Evolutionary conservation across 2,888 invertebrate genomes (phyloP), one percentile per base, ranked within the genome.

Genomic region (Dynastes maya): DNA sequence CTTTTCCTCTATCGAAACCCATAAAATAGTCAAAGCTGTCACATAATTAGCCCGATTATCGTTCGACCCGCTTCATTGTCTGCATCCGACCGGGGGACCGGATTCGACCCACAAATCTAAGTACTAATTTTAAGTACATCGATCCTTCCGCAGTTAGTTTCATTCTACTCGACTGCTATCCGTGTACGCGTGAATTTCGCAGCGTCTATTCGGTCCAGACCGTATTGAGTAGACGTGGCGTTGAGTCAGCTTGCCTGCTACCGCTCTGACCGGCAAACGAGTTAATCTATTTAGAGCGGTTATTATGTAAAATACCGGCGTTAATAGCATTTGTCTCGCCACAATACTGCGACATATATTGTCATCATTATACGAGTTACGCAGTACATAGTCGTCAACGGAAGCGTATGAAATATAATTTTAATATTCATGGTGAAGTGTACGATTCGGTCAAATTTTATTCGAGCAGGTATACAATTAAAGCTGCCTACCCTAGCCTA

Each of bases 221-320:
- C 51, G 22, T 29, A 22, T 27, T 29, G 49, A 51, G 51, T 11
- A 70, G 51, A 70, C 49, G 51, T 70, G 68, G 53, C 68, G 68
- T 51, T 29, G 53, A 70, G 68, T 32, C 11, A 70, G 5, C 51
- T 29, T 22, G 40, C 22, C 22, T 6, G 64, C 40, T 64, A 40
- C 40, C 49, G 9, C 45, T 16, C 37, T 5, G 8, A 37, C 58
- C 71, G 55, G 32, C 55, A 70, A 58, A 71, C 37, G 71, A 71
- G 71, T 71, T 77, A 77, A 77, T 71, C 58, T 71, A 53, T 77
- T 77, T 71, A 71, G 45, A 37, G 70, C 53, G 27, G 70, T 63
- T 77, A 71, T 71, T 77, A 77, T 71, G 71, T 49, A 77, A 71
- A 77, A 53, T 70, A 29, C 58, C 58, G 70, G 77, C 68, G 61